Base-by-base conservation (phyloP, 2,888 invertebrate species). In the Spisula solida region DNA sequence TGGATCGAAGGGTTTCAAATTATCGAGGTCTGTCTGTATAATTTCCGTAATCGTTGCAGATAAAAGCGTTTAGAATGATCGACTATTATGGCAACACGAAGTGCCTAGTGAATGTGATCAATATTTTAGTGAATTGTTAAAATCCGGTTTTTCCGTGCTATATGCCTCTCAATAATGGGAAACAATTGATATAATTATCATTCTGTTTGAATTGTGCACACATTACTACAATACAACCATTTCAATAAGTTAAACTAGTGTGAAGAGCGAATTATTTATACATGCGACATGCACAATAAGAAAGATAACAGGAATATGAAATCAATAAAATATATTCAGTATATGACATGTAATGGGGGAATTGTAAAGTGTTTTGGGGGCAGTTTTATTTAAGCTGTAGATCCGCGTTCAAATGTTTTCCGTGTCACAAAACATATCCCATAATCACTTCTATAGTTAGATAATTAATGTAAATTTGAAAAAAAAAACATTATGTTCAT, bases 61-160 rank as follows among this genome's bases (percentile, higher is more conserved):
- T 75, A 31, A 75, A 60, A 66, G 5, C 8, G 12, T 31, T 31
- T 34, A 14, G 31, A 75, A 31, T 16, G 6, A 75, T 75, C 31
- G 31, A 31, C 12, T 75, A 18, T 75, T 75, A 18, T 31, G 31
- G 34, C 25, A 31, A 75, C 16, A 34, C 14, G 31, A 75, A 75
- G 31, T 10, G 75, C 25, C 18, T 75, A 31, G 31, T 31, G 34
- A 75, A 31, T 75, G 4, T 31, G 75, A 75, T 75, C 75, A 31
- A 75, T 75, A 31, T 5, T n/a, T n/a, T 25, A 75, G n/a, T 75
- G n/a, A 75, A 75, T 75, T 31, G 29, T 75, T 75, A 75, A 75
- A 75, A 75, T 31, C 75, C 75, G 18, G 34, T 18, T 31, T 10
- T 29, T 18, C 16, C 75, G 75, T 34, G 31, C 75, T 12, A 10